Conservation (phyloP, 2,888 invertebrate genomes). For the Agrenia bidenticulata region DNA sequence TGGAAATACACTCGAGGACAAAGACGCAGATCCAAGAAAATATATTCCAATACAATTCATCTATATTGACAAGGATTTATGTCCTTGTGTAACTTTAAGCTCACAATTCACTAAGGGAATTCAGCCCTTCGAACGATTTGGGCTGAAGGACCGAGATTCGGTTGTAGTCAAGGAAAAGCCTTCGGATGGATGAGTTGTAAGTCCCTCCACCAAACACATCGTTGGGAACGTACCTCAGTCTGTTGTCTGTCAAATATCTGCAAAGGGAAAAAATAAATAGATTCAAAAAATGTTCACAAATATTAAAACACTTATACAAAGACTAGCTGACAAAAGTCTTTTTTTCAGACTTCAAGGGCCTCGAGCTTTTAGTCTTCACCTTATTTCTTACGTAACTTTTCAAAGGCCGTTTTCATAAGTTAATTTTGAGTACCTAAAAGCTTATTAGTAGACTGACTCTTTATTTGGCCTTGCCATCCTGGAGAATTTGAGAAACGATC, state of each 20-base stretch:
- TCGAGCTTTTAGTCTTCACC: too few species aligned
- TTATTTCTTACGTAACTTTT: too few species aligned
- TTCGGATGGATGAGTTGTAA: neutral
- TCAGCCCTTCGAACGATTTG: conserved; percentile 15
- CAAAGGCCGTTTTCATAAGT: neutral
- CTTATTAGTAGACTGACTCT: neutral
- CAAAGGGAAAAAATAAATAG: neutral
- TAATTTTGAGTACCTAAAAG: neutral
- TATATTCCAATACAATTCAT: neutral
- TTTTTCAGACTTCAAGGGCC: too few species aligned
- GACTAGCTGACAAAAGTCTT: too few species aligned
- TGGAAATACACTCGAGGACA: too few species aligned
- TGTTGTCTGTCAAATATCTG: conserved; percentile 48
- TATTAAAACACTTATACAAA: neutral
- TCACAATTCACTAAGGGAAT: conserved; percentile 2
- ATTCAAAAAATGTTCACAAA: neutral
- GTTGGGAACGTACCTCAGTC: conserved; percentile 35
- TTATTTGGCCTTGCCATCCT: neutral
- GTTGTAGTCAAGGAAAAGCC: conserved; percentile 20
- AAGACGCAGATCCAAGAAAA: too few species aligned
- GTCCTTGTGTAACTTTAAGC: too few species aligned
- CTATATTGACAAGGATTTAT: too few species aligned
- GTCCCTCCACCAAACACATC: conserved; percentile 27
- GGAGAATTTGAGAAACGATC: neutral
- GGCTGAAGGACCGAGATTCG: conserved; percentile 14